Evolutionary conservation across 2,797 vertebrate species (phyloP), one percentile per base, ranked within the genome.

Genomic region (Hypotaenidia philippensis): DNA sequence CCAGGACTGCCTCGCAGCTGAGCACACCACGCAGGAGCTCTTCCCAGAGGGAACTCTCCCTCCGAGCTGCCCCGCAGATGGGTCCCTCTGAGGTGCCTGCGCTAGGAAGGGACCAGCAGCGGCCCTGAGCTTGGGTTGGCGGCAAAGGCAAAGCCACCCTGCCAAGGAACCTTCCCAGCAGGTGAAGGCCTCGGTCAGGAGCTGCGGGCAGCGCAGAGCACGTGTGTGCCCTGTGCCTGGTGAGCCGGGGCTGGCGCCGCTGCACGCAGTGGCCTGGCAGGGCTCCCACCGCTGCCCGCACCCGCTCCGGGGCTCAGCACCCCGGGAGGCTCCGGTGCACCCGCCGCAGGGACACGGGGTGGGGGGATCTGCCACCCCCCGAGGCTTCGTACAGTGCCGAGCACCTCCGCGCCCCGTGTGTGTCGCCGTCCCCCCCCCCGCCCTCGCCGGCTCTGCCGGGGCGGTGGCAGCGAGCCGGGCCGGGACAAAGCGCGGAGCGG

Each of bases 1-100:
- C 27, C 55, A n/a, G 63, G 25, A 32, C 27, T 0, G 10, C 55
- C 5, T 0, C 0, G 1, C 53, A 26, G 66, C 31, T 2, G 4
- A 75, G 32, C 2, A 4, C 40, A 13, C 15, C 3, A 3, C 2
- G 4, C 2, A 0, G 76, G 18, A 82, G 38, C 17, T 3, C 1
- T 19, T 79, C 45, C 40, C 68, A 29, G 44, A 40, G 40, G 47
- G 20, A 72, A 22, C 18, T 4, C 15, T 5, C 38, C 13, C 57
- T 38, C 53, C 0, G 12, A 64, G 32, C 63, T 1, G 0, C 31
- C 29, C 41, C 1, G 0, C 47, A 6, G 44, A 19, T 9, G 36
- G 10, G 16, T 65, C 17, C 55, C 70, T 22, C 23, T 1, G 2
- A 36, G 9, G 31, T 19, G 41, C 45, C 74, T 2, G 14, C 3